These are phyloP conservation scores for Pseudochirops cupreus DNA, from an alignment of 2,797 vertebrate genomes.

Conservation along the genomic window DNA sequence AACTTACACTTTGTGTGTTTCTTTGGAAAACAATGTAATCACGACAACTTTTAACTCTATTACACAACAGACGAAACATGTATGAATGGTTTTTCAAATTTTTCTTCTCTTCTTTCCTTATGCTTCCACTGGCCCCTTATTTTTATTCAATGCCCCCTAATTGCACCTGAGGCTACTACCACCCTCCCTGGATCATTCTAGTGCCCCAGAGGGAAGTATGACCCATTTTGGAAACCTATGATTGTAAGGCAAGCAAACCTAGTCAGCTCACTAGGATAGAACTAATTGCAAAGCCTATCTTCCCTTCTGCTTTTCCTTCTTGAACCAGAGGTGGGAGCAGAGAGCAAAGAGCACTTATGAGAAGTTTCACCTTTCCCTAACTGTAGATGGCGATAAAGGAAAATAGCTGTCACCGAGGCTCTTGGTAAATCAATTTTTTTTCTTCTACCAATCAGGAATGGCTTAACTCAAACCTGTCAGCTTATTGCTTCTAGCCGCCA, in stretches of 20 bases:
- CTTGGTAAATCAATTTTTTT: not conserved
- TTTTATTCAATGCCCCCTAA: too few species aligned
- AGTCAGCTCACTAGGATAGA: not conserved
- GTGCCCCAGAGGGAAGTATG: too few species aligned
- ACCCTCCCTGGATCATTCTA: too few species aligned
- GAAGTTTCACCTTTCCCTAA: not conserved
- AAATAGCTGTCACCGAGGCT: not conserved
- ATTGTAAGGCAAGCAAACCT: not conserved
- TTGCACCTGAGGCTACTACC: too few species aligned
- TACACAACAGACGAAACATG: too few species aligned
- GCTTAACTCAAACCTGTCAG: not conserved
- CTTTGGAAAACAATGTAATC: too few species aligned
- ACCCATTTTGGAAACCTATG: too few species aligned
- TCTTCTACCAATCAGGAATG: not conserved
- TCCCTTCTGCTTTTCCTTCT: not conserved
- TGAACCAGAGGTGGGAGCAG: not conserved
- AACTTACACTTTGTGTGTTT: too few species aligned
- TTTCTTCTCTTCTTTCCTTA: too few species aligned
- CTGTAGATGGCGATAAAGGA: not conserved
- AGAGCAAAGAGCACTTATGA: not conserved
- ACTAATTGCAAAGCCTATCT: not conserved
- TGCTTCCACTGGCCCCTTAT: too few species aligned
- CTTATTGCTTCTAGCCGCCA: not conserved
- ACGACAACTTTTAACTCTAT: too few species aligned
- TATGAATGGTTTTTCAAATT: too few species aligned